Evolutionary conservation across 2,113 vertebrate genomes (phyloP).

Genomic region (Sebastes schlegelii): DNA sequence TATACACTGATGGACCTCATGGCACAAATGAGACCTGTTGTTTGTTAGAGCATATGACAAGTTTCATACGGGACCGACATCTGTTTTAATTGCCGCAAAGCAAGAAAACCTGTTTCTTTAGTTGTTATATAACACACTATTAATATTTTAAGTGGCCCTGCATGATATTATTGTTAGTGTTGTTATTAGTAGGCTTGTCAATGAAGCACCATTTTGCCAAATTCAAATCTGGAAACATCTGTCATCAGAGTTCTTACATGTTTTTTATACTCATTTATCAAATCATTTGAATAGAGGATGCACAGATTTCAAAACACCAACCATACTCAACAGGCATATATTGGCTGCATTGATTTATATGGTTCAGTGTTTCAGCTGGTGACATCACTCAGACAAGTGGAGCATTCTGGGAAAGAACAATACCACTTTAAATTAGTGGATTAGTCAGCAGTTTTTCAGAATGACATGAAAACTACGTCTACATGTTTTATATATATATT

Average conservation of each 20-base stretch:
- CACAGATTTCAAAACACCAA: slow-evolving; percentile 13
- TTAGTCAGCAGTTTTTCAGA: not conserved
- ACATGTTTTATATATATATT: not conserved
- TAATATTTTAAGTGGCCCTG: not conserved
- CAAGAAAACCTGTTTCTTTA: not conserved
- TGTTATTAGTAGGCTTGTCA: not conserved
- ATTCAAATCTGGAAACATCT: not conserved
- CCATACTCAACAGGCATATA: slow-evolving; percentile 11
- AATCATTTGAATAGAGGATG: slow-evolving; percentile 6
- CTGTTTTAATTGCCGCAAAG: not conserved
- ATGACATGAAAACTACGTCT: not conserved
- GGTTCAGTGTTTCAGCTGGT: not conserved
- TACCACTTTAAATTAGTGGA: not conserved
- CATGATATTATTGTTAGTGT: not conserved
- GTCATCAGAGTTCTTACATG: not conserved
- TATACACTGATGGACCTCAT: not conserved
- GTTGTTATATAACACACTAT: slow-evolving; percentile 1
- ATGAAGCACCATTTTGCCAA: not conserved
- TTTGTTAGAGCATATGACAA: not conserved
- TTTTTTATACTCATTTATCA: not conserved
- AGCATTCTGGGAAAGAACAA: slow-evolving; percentile 3
- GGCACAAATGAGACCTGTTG: not conserved
- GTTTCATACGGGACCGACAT: not conserved
- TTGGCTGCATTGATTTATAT: slow-evolving; percentile 19
- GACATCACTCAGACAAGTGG: not conserved